Conservation (phyloP, 2,113 vertebrate genomes). For the Machaerirhynchus nigripectus region DNA sequence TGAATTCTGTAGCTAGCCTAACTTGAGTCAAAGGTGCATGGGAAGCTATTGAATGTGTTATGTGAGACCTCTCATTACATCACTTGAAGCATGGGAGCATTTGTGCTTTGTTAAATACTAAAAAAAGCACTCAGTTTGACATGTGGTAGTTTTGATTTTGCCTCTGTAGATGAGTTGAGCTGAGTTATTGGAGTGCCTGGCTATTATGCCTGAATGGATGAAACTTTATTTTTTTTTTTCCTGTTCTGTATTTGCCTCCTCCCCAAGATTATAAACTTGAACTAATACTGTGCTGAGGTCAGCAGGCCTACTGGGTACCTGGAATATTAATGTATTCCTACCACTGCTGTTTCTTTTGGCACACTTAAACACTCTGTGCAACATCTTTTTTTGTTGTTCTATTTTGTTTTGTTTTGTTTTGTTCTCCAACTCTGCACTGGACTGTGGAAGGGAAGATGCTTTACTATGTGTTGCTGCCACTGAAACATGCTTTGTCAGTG, state of each 20-base stretch:
- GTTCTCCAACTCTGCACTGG: constrained; percentile 15
- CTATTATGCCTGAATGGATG: neutral
- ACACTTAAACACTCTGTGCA: neutral
- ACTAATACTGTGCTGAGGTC: constrained; percentile 22
- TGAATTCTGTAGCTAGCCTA: constrained; percentile 25
- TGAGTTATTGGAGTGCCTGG: neutral
- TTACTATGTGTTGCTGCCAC: neutral
- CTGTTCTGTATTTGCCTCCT: neutral
- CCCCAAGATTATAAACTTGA: constrained; percentile 16
- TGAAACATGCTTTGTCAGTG: neutral
- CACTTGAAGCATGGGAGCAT: neutral
- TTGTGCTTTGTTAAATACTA: neutral
- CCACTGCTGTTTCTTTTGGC: neutral
- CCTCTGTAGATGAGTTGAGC: neutral
- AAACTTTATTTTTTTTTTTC: neutral
- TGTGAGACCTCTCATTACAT: neutral
- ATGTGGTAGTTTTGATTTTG: neutral
- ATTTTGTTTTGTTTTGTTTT: neutral
- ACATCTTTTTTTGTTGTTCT: neutral
- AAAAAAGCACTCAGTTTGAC: neutral
- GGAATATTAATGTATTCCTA: neutral
- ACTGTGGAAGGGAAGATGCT: neutral
- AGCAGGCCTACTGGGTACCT: neutral
- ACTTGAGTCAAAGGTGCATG: constrained; percentile 1
- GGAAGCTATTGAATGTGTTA: neutral